Evolutionary conservation across 30 jellyfish, hydroid and myxozoan genomes (phyloP).

Genomic region (Morbakka virulenta): DNA sequence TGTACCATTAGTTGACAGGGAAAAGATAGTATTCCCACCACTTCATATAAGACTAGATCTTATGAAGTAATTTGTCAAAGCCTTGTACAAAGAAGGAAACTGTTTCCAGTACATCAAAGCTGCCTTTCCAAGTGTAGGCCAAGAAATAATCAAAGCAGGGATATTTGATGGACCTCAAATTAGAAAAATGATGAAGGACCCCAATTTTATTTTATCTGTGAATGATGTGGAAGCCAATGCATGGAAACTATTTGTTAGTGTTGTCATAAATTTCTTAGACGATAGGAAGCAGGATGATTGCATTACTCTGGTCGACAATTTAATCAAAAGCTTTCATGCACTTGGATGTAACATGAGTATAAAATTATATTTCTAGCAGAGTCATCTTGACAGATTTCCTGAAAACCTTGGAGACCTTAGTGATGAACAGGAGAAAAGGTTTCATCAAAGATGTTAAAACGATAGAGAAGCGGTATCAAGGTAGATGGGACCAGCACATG

Average conservation of each 20-base stretch:
- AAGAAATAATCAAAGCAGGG: too few species aligned
- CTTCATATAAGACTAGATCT: too few species aligned
- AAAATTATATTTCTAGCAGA: neutral
- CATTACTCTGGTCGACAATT: neutral
- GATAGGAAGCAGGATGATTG: neutral
- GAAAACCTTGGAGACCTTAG: neutral
- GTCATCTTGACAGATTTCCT: neutral
- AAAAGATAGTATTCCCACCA: too few species aligned
- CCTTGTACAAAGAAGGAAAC: too few species aligned
- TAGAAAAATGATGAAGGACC: neutral
- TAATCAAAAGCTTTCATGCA: neutral
- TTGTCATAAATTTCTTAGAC: neutral
- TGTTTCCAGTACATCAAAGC: too few species aligned
- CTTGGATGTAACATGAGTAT: neutral
- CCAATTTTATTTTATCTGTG: neutral
- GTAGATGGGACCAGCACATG: neutral
- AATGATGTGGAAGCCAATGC: neutral
- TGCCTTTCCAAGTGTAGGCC: too few species aligned
- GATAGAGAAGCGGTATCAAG: neutral
- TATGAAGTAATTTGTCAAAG: too few species aligned
- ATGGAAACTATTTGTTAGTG: neutral
- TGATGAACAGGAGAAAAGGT: neutral
- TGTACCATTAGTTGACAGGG: too few species aligned
- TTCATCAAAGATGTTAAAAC: neutral
- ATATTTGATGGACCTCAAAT: neutral